Conservation (phyloP, 2,797 vertebrate genomes). For the Peromyscus nudipes region DNA sequence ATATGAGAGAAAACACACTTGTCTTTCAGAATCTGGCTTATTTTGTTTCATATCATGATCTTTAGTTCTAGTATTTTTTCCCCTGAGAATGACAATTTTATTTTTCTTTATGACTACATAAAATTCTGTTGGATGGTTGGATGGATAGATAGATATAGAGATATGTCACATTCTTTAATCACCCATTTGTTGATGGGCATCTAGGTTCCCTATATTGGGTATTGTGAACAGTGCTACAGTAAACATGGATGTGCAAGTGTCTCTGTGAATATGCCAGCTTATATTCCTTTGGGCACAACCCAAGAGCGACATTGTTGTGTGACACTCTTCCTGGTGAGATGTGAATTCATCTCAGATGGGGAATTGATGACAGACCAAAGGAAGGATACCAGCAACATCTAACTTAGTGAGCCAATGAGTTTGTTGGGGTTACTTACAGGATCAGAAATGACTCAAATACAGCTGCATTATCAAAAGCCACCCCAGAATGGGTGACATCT, state of each 20-base stretch:
- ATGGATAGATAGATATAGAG: not conserved
- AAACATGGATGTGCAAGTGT: not conserved
- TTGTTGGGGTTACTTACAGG: not conserved
- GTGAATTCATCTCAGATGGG: not conserved
- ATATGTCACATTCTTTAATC: not conserved
- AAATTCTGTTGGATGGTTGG: not conserved
- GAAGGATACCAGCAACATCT: not conserved
- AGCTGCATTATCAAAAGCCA: not conserved
- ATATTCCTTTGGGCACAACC: not conserved
- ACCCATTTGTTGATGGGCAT: not conserved
- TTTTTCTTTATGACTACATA: not conserved
- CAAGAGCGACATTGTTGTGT: not conserved
- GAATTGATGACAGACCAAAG: not conserved
- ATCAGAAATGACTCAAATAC: not conserved
- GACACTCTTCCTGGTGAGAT: not conserved
- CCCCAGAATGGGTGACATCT: not conserved
- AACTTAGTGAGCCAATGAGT: not conserved
- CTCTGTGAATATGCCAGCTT: not conserved
- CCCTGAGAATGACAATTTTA: not conserved
- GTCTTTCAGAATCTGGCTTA: not conserved
- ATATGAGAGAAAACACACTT: not conserved
- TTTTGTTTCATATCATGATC: not conserved
- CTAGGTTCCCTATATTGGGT: not conserved
- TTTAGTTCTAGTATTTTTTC: not conserved
- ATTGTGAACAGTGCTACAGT: not conserved